phyloP scores from a whole-genome alignment of 2,797 vertebrate species.

The Acropternis orthonyx region DNA sequence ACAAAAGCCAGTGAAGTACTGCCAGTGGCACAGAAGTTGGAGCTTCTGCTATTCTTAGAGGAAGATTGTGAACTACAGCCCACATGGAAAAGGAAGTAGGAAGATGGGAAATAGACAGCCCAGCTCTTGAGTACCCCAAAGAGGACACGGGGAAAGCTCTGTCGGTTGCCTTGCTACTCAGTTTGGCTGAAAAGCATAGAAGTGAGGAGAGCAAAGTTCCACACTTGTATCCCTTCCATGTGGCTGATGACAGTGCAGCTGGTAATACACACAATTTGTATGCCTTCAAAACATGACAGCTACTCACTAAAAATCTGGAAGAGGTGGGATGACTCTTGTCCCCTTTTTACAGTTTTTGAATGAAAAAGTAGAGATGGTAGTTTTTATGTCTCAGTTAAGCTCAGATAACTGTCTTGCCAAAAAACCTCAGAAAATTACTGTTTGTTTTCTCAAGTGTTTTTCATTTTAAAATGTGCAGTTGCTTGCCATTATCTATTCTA shows the following conservation, averaged over 20 bases:
- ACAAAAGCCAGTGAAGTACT: background rate
- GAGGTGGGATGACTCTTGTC: background rate
- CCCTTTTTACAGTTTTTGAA: background rate
- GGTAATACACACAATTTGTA: fast-evolving
- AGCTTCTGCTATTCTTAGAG: background rate
- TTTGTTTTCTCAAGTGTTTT: background rate
- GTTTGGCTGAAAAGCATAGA: background rate
- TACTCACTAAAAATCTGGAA: background rate
- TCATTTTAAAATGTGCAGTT: background rate
- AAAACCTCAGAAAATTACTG: background rate
- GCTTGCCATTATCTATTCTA: background rate
- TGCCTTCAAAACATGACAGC: background rate
- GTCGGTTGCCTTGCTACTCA: background rate
- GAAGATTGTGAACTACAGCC: background rate
- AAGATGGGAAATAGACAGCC: background rate
- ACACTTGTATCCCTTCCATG: fast-evolving
- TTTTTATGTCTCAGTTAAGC: background rate
- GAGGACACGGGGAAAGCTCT: background rate
- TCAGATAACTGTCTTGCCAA: background rate
- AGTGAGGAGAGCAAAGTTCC: background rate
- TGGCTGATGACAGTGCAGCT: background rate
- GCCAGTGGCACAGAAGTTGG: background rate
- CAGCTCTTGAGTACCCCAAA: background rate
- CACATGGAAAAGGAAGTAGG: background rate
- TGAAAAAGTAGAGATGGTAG: background rate